Base-by-base conservation (phyloP, 2,888 invertebrate genomes). In the Sinotaia quadrata region DNA sequence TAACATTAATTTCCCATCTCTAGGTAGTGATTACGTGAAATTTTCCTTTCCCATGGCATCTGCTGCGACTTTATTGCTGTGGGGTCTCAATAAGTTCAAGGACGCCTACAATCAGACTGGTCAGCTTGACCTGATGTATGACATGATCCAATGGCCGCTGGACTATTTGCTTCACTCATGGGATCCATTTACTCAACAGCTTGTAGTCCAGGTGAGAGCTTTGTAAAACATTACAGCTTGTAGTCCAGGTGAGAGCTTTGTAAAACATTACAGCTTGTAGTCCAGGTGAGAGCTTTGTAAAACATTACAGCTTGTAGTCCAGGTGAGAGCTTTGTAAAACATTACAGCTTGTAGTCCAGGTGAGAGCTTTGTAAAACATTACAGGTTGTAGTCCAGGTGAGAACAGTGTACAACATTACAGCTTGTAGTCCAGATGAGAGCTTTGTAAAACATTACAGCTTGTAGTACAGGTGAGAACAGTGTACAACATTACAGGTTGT, bases 101-200 rank as follows among this genome's bases (percentile, higher is more conserved):
- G 69, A 75, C 21, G 78, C 71, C 5, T 79, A 79, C 65, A 41
- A 18, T 7, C 54, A 34, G 2, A 65, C 69, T 24, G 77, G 75
- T 12, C 72, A 81, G 67, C 71, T 76, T 49, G 65, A 71, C 7
- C 60, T 76, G n/a, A 79, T 76, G 24, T 73, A 75, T 24, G 79
- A 75, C 62, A 76, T 78, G 31, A 69, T 91, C 27, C 89, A 89
- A 82, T 91, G 91, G 91, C 90, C 90, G 0, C 89, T 90, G 2
- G 91, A 91, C 81, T 92, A 91, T 78, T 90, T 91, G 78, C 89
- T 92, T 73, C 91, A 91, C 80, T 34, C 52, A 4, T 63, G 63
- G 63, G n/a, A 54, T 3, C 63, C 63, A 4, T 24, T 36, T 21
- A 36, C 34, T 12, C 36, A 54, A 33, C 37, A 54, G 29, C 54